Evolutionary conservation across 2,113 vertebrate genomes (phyloP).

Genomic region (Nyctibius bracteatus): DNA sequence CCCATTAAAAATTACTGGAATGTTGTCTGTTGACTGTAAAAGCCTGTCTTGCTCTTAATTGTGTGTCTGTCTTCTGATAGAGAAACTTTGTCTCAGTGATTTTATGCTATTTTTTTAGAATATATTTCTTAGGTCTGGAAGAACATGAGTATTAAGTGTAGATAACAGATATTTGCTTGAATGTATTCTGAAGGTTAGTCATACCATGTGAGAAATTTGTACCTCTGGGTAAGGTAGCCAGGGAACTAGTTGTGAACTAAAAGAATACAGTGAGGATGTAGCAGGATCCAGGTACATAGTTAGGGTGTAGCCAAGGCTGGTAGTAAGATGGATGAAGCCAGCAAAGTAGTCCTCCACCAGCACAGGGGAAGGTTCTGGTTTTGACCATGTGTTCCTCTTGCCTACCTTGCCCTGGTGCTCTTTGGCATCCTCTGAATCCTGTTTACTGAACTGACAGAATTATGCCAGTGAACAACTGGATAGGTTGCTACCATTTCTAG

Average conservation of each 20-base stretch:
- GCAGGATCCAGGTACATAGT: neutral
- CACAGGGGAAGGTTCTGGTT: neutral
- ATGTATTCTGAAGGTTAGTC: neutral
- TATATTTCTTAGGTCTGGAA: neutral
- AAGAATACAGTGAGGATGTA: neutral
- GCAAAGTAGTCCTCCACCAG: neutral
- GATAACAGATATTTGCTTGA: neutral
- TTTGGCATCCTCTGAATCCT: neutral
- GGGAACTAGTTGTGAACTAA: neutral
- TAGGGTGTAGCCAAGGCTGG: neutral
- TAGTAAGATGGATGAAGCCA: neutral
- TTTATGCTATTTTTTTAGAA: neutral
- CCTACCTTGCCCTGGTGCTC: neutral
- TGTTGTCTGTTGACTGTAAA: neutral
- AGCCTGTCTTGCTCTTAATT: neutral
- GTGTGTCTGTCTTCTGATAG: neutral
- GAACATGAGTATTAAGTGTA: neutral
- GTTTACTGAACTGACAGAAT: neutral
- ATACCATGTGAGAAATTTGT: neutral
- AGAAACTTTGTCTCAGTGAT: neutral
- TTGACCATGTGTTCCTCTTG: neutral
- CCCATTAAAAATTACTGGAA: neutral
- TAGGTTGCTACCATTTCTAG: neutral
- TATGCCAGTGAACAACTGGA: neutral
- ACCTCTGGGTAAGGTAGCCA: neutral